Conservation (phyloP, 2,888 invertebrate species). For the Gari tellinella region DNA sequence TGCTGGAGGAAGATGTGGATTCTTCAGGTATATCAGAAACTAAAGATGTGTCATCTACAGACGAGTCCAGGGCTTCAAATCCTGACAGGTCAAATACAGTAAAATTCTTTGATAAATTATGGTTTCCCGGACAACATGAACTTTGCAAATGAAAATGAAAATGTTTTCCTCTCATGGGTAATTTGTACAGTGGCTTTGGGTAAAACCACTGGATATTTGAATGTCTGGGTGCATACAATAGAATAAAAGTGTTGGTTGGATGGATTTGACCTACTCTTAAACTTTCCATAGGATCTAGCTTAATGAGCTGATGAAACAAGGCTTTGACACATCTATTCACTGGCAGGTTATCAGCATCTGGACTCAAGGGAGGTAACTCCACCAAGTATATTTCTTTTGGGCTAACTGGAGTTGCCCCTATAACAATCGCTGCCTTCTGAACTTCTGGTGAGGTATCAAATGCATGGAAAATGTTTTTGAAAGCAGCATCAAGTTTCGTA, state of each 20-base stretch:
- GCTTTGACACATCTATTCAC: conserved; percentile 61
- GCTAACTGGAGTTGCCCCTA: conserved; percentile 72
- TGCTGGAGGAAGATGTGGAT: conserved; percentile 22
- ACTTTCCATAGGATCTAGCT: conserved; percentile 68
- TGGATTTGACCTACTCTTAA: conserved; percentile 49
- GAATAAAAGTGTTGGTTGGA: conserved; percentile 64
- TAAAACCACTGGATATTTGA: conserved; percentile 68
- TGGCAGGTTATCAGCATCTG: conserved; percentile 65
- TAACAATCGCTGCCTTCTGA: conserved; percentile 59
- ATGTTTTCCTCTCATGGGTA: conserved; percentile 63
- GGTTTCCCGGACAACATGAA: conserved; percentile 35
- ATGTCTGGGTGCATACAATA: conserved; percentile 69
- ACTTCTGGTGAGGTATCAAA: conserved; percentile 74
- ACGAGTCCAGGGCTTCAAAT: conserved; percentile 71
- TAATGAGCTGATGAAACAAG: conserved; percentile 69
- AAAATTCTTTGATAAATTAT: conserved; percentile 62
- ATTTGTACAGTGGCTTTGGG: conserved; percentile 68
- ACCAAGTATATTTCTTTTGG: conserved; percentile 73
- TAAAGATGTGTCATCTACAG: conserved; percentile 31
- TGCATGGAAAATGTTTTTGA: conserved; percentile 55
- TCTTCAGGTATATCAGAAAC: conserved; percentile 4
- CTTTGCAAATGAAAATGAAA: conserved; percentile 62
- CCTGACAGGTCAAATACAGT: conserved; percentile 71
- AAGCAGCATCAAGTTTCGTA: conserved; percentile 58
- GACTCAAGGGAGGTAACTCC: conserved; percentile 58